Percentiles rank a stretch among this genome's conserved stretches.
These are phyloP conservation scores for Procambarus clarkii DNA, from an alignment of 1,140 invertebrate species.

Conservation along the genomic window DNA sequence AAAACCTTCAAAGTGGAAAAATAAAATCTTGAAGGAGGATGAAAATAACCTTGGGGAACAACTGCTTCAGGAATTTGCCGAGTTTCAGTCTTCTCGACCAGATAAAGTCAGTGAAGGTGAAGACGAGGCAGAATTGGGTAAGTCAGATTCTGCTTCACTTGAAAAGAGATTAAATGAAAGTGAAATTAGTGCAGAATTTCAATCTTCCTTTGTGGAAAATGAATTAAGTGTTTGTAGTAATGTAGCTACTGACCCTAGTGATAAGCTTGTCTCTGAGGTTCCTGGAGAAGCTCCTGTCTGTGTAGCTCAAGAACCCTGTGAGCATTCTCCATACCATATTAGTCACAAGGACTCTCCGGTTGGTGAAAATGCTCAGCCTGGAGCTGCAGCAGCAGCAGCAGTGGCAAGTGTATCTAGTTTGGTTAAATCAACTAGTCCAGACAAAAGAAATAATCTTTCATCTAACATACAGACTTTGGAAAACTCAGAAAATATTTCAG, in stretches of 20 bases:
- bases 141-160: background rate
- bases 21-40: constrained; percentile 41
- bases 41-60: constrained; percentile 51
- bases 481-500: background rate
- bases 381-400: background rate
- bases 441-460: background rate
- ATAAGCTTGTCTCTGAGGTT: background rate
- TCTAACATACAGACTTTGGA: background rate
- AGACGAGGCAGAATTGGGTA: constrained; percentile 3
- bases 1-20: background rate
- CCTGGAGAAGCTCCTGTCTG: background rate
- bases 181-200: background rate
- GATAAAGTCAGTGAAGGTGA: constrained; percentile 44
- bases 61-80: constrained; percentile 47
- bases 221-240: background rate
- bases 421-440: background rate
- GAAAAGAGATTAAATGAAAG: background rate
- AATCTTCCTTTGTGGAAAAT: background rate
- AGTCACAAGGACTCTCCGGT: background rate
- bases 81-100: constrained; percentile 52
- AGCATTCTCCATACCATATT: background rate
- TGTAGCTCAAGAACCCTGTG: background rate
- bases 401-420: background rate
- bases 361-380: background rate
- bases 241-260: background rate